Conservation (phyloP, 2,888 invertebrate genomes). For the Dinocampus coccinellae region DNA sequence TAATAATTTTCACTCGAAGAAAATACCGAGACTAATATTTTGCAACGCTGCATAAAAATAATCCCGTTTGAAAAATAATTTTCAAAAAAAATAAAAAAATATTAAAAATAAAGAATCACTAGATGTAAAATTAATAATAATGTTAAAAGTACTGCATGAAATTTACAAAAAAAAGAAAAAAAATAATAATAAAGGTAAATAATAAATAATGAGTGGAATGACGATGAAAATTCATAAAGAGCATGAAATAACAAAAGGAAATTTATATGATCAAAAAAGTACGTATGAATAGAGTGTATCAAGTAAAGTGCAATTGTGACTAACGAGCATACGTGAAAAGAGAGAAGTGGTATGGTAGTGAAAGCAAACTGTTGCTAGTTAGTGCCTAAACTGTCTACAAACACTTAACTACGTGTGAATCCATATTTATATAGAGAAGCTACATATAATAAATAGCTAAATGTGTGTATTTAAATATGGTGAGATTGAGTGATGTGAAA, state of each 20-base stretch:
- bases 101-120: neutral
- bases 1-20: neutral
- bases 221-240: neutral
- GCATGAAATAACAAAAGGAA: neutral
- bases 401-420: constrained; percentile 7
- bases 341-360: neutral
- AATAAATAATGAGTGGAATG: neutral
- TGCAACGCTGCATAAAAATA: neutral
- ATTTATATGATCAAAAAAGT: neutral
- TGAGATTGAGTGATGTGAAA: neutral
- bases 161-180: too few relatives aligned
- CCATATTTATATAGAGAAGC: neutral
- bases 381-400: constrained; percentile 17
- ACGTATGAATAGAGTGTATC: neutral
- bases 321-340: constrained; percentile 5
- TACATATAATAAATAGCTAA: neutral
- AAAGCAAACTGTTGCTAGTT: constrained; percentile 37
- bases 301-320: neutral
- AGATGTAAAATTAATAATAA: neutral
- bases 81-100: neutral
- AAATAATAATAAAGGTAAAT: neutral
- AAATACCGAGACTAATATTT: neutral
- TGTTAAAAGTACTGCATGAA: neutral
- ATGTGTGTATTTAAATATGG: neutral
- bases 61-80: neutral